phyloP scores from a whole-genome alignment of 2,113 vertebrate genomes.

The Plecturocebus donacophilus region DNA sequence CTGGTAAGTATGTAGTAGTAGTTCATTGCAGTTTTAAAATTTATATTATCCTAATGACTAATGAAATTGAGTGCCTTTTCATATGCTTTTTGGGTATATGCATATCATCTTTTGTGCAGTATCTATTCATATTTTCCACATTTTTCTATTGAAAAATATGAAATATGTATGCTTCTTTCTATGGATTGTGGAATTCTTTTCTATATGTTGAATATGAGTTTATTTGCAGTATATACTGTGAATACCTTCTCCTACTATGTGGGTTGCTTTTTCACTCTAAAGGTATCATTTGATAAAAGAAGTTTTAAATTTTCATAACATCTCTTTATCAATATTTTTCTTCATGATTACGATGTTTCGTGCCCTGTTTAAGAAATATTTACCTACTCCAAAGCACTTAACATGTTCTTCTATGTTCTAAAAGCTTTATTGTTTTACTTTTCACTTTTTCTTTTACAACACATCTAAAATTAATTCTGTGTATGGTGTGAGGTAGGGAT shows the following conservation, averaged over 20 bases:
- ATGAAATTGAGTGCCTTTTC: neutral
- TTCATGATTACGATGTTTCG: neutral
- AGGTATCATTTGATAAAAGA: neutral
- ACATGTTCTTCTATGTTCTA: neutral
- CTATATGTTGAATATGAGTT: neutral
- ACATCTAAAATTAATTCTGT: neutral
- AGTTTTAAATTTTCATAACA: neutral
- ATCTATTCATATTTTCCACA: neutral
- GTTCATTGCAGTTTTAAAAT: neutral
- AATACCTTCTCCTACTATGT: neutral
- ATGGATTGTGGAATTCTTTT: neutral
- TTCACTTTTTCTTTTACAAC: neutral
- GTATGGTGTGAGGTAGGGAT: neutral
- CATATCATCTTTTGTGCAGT: neutral
- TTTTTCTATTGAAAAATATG: neutral
- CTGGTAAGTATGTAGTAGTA: neutral
- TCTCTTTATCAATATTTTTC: neutral
- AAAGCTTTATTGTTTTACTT: conserved; percentile 16
- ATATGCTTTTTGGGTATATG: neutral
- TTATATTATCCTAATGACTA: neutral
- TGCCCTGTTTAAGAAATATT: conserved; percentile 1
- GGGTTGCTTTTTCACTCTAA: neutral
- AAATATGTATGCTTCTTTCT: neutral
- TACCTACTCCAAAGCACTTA: neutral
- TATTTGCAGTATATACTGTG: neutral